Evolutionary conservation across 2,888 invertebrate genomes (phyloP), one percentile per base, ranked within the genome.

Genomic region (Athalia cordata): DNA sequence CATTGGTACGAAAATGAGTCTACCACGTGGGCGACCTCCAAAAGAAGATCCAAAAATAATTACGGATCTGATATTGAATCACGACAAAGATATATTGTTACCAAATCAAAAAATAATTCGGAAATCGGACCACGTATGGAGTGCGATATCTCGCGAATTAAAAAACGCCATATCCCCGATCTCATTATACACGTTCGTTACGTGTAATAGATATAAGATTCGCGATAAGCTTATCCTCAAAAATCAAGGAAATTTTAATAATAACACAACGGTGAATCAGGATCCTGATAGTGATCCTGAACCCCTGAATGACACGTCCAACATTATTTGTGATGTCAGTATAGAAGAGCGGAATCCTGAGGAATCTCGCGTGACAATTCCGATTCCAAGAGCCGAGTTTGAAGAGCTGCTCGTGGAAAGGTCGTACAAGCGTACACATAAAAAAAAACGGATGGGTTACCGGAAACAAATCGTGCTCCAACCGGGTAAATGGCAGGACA

Each of bases 401-500:
- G 11, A 64, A 64, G 64, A 43, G 45, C n/a, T 47, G 9, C n/a
- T 64, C 4, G 45, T 11, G 43, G 64, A 43, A 45, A 29, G 29
- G 29, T 29, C 45, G 9, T 64, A 64, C 64, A 64, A 64, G 29
- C 64, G 64, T 29, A 64, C 43, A 8, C 29, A 15, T 6, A 64
- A 64, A 45, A 64, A 64, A 64, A 64, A 45, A 45, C 29, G 29
- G 29, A 29, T 29, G 29, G 64, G 64, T 11, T 64, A 64, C 29
- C 64, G 77, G 49, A 15, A 52, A 79, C 49, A 79, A 1, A 50
- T 52, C 15, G 59, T 79, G 15, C 77, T 79, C 13, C 0, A 70
- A 8, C 43, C 77, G 57, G 79, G 77, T 13, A 64, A 64, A 9
- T 78, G 79, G 79, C 77, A 79, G 67, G 57, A 79, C 15, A 47